Evolutionary conservation across 2,888 invertebrate species (phyloP).

Genomic region (Petrolisthes manimaculis): DNA sequence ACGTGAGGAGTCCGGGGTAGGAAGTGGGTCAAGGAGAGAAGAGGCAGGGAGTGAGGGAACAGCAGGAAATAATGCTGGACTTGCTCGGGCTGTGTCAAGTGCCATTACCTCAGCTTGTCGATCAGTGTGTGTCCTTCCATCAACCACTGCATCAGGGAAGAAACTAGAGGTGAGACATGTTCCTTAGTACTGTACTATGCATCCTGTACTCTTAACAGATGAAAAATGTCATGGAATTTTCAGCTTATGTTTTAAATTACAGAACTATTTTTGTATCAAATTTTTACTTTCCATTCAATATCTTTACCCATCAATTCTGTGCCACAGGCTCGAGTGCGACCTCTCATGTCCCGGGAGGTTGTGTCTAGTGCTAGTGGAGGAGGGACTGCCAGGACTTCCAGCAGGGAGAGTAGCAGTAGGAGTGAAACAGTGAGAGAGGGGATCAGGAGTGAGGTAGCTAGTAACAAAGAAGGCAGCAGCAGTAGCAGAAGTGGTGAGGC

Average conservation of each 20-base stretch:
- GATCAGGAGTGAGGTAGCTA: background rate
- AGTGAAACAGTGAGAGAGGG: constrained; percentile 41
- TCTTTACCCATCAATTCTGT: background rate
- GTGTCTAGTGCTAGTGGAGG: constrained; percentile 48
- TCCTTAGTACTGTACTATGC: background rate
- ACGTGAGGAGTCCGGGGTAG: constrained; percentile 56
- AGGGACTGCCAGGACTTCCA: constrained; percentile 10
- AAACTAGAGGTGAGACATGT: constrained; percentile 56
- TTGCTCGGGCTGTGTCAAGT: constrained; percentile 54
- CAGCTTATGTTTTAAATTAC: background rate
- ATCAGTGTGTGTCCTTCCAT: constrained; percentile 51
- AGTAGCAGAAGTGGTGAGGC: background rate
- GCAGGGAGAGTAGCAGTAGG: constrained; percentile 21
- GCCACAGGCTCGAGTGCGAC: constrained; percentile 60
- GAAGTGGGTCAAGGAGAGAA: constrained; percentile 25
- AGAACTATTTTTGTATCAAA: background rate
- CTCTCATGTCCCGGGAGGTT: constrained; percentile 55
- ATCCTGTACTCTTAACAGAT: background rate
- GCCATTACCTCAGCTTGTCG: constrained; percentile 61
- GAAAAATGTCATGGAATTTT: background rate
- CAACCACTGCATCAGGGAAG: constrained; percentile 51
- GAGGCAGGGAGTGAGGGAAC: background rate
- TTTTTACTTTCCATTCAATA: background rate
- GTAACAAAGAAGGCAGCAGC: background rate
- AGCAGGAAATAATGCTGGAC: constrained; percentile 6